phyloP scores from a whole-genome alignment of 2,888 invertebrate species.

The Rhagophthalmus giganteus region DNA sequence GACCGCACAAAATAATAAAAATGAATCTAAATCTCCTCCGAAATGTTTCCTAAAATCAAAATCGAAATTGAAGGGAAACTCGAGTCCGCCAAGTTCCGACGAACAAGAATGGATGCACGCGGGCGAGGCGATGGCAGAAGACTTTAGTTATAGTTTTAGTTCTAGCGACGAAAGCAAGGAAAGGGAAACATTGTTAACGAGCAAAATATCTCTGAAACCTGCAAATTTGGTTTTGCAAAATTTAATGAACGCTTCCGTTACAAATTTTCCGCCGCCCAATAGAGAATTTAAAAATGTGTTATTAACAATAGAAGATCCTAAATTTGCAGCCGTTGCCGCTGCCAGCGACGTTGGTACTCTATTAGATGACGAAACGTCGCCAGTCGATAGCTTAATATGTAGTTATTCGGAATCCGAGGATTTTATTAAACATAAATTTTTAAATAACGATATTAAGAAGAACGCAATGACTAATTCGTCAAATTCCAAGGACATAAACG shows the following conservation, averaged over 20 bases:
- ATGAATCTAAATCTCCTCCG: conserved; percentile 28
- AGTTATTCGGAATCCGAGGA: conserved; percentile 67
- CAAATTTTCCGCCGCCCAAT: conserved; percentile 34
- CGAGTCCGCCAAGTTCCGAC: conserved; percentile 57
- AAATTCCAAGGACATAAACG: conserved; percentile 58
- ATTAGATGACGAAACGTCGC: conserved; percentile 81
- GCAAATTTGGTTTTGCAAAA: conserved; percentile 42
- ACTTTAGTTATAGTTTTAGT: conserved; percentile 58
- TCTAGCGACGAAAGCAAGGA: conserved; percentile 60
- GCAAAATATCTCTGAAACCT: conserved; percentile 20
- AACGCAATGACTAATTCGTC: conserved; percentile 46
- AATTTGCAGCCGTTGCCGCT: conserved; percentile 74
- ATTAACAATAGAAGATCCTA: conserved; percentile 71
- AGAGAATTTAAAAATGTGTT: conserved; percentile 57
- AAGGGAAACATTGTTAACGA: conserved; percentile 34
- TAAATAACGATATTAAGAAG: conserved; percentile 53
- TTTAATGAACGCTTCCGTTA: conserved; percentile 39
- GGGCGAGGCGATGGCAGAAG: conserved; percentile 70
- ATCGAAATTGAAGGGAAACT: conserved; percentile 36
- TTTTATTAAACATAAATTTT: conserved; percentile 48
- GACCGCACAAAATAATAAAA: conserved; percentile 47
- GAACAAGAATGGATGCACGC: conserved; percentile 62
- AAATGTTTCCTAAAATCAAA: conserved; percentile 47
- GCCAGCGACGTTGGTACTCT: conserved; percentile 69
- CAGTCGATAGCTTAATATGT: conserved; percentile 76